phyloP scores from a whole-genome alignment of 2,888 invertebrate genomes.

The Thelaira solivaga region DNA sequence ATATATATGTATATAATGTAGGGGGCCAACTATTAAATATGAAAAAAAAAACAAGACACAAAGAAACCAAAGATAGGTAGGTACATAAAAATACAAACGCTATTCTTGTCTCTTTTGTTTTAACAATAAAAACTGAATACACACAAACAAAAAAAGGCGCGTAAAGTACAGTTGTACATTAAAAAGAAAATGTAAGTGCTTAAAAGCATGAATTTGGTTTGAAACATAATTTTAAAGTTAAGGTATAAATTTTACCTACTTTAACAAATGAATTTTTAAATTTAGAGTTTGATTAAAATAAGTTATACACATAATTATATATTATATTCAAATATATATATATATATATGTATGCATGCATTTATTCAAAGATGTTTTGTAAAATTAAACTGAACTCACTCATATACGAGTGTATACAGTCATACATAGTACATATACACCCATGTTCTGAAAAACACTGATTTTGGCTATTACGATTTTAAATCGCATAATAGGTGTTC shows the following conservation, averaged over 20 bases:
- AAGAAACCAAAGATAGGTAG: conserved; percentile 39
- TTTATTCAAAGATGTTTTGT: no score
- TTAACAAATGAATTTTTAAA: no score
- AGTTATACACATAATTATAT: no score
- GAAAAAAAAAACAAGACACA: conserved; percentile 19
- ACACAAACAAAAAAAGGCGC: conserved; percentile 63
- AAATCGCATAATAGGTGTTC: no score
- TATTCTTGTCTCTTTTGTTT: conserved; percentile 48
- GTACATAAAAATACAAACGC: conserved; percentile 23
- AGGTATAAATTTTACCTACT: no score
- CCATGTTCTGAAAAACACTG: no score
- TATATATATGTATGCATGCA: neutral
- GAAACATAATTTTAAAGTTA: no score
- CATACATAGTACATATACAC: no score
- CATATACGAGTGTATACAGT: no score
- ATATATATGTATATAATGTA: conserved; percentile 7
- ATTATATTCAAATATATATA: neutral
- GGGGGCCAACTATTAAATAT: conserved; percentile 26
- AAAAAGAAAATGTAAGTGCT: conserved; percentile 54
- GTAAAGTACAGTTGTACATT: conserved; percentile 64
- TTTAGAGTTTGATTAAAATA: no score
- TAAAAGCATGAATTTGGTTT: neutral
- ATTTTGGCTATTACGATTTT: no score
- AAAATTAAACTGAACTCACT: no score
- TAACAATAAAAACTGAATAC: conserved; percentile 48